Evolutionary conservation across 2,113 vertebrate genomes (phyloP).

Genomic region (Columba janthina): DNA sequence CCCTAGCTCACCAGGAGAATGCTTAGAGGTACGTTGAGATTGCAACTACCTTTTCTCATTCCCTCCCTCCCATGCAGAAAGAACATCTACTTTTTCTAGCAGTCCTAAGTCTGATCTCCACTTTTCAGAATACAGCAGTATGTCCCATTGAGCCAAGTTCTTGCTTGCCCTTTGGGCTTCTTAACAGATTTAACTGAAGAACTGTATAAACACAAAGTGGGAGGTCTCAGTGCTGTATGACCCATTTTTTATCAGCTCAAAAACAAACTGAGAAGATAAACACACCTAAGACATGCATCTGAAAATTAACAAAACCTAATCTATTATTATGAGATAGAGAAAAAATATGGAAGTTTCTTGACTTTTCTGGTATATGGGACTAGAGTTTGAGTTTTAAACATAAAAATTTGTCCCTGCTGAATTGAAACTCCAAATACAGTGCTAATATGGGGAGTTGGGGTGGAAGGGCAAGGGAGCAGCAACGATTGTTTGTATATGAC

Average conservation of each 20-base stretch:
- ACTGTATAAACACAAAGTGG: background rate
- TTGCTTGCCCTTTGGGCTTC: background rate
- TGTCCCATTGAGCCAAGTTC: background rate
- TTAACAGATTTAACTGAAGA: background rate
- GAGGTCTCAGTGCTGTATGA: background rate
- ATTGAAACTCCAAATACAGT: background rate
- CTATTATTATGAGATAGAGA: background rate
- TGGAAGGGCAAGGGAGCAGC: background rate
- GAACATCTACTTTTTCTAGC: background rate
- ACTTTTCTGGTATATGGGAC: background rate
- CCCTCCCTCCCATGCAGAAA: background rate
- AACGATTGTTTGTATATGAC: background rate
- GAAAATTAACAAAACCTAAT: background rate
- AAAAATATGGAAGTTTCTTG: accelerated
- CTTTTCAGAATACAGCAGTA: background rate
- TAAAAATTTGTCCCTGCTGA: background rate
- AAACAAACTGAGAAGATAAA: background rate
- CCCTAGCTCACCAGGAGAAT: background rate
- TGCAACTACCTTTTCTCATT: background rate
- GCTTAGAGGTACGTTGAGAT: background rate
- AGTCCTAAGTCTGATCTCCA: background rate
- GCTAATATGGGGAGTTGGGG: background rate
- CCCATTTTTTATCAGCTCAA: background rate
- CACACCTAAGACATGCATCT: background rate
- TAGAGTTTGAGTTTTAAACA: background rate